Percentiles rank a stretch among this genome's conserved stretches.
Conservation (phyloP, 1,140 invertebrate species). For the Ceratoteleas bidentatus region DNA sequence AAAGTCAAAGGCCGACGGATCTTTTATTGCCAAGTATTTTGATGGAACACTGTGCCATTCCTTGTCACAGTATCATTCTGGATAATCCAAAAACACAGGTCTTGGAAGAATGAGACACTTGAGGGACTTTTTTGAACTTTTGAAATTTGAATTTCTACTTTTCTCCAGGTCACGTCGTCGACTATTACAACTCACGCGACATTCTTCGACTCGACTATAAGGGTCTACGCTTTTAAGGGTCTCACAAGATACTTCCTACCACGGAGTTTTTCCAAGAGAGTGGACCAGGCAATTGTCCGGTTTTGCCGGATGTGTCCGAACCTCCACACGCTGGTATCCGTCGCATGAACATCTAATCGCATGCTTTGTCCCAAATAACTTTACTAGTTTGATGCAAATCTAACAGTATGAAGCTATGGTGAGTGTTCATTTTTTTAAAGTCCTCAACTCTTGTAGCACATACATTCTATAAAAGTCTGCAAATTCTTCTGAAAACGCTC, state of each 20-base stretch:
- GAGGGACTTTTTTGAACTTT: too few species aligned
- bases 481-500: too few species aligned
- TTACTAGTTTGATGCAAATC: neutral
- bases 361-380: neutral
- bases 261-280: slow-evolving; percentile 82
- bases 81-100: slow-evolving; percentile 85
- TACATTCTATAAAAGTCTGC: too few species aligned
- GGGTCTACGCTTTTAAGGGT: slow-evolving; percentile 82
- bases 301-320: slow-evolving; percentile 83
- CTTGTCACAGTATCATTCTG: slow-evolving; percentile 86
- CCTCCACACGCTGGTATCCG: slow-evolving; percentile 83
- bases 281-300: slow-evolving; percentile 82
- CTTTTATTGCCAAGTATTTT: slow-evolving; percentile 78
- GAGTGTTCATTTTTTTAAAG: too few species aligned
- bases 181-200: too few species aligned
- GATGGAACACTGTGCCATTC: slow-evolving; percentile 83
- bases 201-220: slow-evolving; percentile 74
- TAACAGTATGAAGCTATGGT: neutral
- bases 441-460: too few species aligned
- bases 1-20: slow-evolving; percentile 80
- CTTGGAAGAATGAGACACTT: neutral
- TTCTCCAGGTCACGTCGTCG: slow-evolving; percentile 69
- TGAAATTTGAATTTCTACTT: too few species aligned
- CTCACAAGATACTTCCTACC: slow-evolving; percentile 82
- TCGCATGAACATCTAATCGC: slow-evolving; percentile 25